phyloP scores from a whole-genome alignment of 1,140 invertebrate genomes.

The Octopus sinensis region DNA sequence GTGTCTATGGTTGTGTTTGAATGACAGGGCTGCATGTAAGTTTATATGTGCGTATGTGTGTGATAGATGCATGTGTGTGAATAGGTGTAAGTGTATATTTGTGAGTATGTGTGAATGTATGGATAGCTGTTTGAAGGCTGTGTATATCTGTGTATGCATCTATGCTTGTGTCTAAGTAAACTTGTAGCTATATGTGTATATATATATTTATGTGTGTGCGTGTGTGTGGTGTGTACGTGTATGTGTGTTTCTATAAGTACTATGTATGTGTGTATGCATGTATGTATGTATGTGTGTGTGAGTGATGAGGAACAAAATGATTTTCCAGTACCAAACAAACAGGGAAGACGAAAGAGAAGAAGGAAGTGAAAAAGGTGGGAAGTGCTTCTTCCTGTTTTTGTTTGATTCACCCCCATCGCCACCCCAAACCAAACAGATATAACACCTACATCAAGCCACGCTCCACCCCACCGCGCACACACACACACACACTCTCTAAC shows the following conservation, averaged over 20 bases:
- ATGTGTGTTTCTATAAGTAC: not conserved
- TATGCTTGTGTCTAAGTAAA: not conserved
- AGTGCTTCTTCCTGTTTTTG: too few species aligned
- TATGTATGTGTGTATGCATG: not conserved
- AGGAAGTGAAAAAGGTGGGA: too few species aligned
- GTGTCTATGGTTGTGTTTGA: not conserved
- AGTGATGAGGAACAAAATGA: not conserved
- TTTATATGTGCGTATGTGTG: not conserved
- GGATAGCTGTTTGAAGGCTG: not conserved
- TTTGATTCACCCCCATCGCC: too few species aligned
- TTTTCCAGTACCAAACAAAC: too few species aligned
- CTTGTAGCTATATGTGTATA: not conserved
- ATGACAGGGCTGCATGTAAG: too few species aligned
- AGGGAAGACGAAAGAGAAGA: too few species aligned
- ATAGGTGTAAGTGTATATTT: not conserved
- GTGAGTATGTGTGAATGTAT: not conserved
- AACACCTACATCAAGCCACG: not conserved
- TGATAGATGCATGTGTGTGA: not conserved
- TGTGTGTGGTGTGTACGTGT: not conserved
- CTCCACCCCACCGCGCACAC: not conserved
- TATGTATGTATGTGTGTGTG: not conserved
- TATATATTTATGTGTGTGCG: not conserved
- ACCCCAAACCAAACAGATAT: not conserved
- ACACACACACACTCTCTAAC: not conserved
- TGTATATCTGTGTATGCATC: not conserved